Evolutionary conservation across 2,113 vertebrate genomes (phyloP).

Genomic region (Loxodonta africana): DNA sequence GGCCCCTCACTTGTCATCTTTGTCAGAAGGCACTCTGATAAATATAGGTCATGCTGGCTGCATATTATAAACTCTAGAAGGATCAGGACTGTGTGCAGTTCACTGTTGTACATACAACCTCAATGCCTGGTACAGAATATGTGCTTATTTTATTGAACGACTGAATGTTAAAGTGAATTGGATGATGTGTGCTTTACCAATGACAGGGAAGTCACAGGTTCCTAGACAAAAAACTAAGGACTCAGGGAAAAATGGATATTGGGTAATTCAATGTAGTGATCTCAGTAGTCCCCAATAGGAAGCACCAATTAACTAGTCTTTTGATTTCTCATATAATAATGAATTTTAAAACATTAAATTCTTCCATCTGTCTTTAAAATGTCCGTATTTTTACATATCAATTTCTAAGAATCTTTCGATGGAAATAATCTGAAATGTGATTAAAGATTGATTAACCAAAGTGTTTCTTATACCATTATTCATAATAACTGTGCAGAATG

Average conservation of each 20-base stretch:
- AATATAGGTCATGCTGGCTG: neutral
- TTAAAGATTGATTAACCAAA: conserved; percentile 27
- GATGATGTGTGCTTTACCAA: neutral
- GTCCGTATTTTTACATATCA: neutral
- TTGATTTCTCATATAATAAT: neutral
- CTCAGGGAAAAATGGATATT: neutral
- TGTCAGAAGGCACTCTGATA: neutral
- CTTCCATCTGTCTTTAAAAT: conserved; percentile 10
- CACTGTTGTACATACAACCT: neutral
- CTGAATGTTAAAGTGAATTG: neutral
- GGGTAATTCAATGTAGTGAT: neutral
- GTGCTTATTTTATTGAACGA: neutral
- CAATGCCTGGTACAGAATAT: neutral
- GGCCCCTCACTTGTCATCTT: neutral
- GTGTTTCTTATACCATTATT: neutral
- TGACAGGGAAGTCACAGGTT: neutral
- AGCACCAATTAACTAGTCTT: neutral
- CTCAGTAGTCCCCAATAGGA: neutral
- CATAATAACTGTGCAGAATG: neutral
- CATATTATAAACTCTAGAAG: neutral
- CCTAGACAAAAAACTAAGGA: neutral
- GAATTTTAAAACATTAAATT: neutral
- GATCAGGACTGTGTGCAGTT: accelerated
- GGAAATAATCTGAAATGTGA: conserved; percentile 2
- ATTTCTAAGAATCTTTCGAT: conserved; percentile 10